Evolutionary conservation across 2,888 invertebrate species (phyloP), one percentile per base, ranked within the genome.

Genomic region (Argyresthia goedartella): DNA sequence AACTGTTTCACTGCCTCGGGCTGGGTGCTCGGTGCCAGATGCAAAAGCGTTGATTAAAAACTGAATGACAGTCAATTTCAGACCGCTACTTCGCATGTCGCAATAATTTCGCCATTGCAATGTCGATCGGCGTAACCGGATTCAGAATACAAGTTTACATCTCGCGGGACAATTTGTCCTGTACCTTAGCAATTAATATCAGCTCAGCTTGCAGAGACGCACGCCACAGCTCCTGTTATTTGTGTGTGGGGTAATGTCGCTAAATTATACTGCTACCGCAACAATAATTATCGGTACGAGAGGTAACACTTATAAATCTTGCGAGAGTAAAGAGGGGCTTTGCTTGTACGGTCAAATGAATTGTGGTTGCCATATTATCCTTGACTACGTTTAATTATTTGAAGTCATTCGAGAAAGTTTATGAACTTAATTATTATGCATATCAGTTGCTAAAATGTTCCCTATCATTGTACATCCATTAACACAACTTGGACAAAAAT

Each of bases 141-240:
- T 73, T 67, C 66, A 64, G 71, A 73, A 76, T 75, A 78, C 77
- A 72, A 71, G 67, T 73, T 71, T 59, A 61, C 65, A 65, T 64
- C 66, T 67, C 59, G 25, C 61, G 64, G 62, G 68, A 33, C 65
- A 70, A 72, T 76, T 79, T 79, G 81, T 81, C 80, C 76, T 81
- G 68, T 73, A 73, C 67, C 70, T 66, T 71, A 15, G 46, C 43
- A 64, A 67, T 65, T 51, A 53, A 67, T 72, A 73, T 63, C 67
- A 71, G 67, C 64, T 67, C 56, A 60, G 57, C 62, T 69, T 73
- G 74, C 75, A 70, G 71, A 58, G 61, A 67, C 75, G 44, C 51
- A 52, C 52, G 45, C 39, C 49, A 69, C 71, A 67, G 71, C 76
- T 77, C 72, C 77, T 81, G 77, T 79, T 78, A 82, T 84, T 82